These are phyloP conservation scores for Machaerirhynchus nigripectus DNA, from an alignment of 2,113 vertebrate genomes.

Conservation along the genomic window DNA sequence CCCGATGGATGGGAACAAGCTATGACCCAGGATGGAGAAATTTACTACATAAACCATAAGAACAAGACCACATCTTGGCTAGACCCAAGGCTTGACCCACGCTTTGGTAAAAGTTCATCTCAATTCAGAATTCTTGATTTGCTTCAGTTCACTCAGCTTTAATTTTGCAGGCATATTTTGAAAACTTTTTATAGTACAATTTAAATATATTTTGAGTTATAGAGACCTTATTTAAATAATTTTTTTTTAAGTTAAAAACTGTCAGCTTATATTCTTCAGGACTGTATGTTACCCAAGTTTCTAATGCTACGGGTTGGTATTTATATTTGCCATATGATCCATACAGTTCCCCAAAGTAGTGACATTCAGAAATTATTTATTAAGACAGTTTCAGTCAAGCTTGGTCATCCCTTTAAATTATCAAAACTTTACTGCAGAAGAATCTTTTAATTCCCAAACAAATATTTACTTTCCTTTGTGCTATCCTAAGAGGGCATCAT, in stretches of 20 bases:
- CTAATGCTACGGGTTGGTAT: not conserved
- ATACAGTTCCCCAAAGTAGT: not conserved
- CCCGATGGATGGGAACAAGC: constrained; percentile 99
- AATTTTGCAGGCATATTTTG: constrained; percentile 43
- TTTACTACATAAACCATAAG: constrained; percentile 99
- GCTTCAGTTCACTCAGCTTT: constrained; percentile 51
- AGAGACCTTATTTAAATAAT: not conserved
- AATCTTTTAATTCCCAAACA: not conserved
- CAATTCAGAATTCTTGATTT: constrained; percentile 65
- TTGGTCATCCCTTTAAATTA: not conserved
- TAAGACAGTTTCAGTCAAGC: not conserved
- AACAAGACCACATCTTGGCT: constrained; percentile 99
- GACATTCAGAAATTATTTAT: not conserved
- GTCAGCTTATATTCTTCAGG: not conserved
- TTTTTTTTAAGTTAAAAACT: not conserved
- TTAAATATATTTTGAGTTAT: not conserved
- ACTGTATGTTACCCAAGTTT: not conserved
- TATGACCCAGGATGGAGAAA: constrained; percentile 96
- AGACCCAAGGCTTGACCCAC: constrained; percentile 95
- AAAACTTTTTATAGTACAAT: not conserved
- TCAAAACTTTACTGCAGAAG: not conserved
- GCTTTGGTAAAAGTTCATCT: constrained; percentile 90
- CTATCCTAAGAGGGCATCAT: not conserved
- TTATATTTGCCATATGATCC: not conserved
- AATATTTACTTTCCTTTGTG: not conserved